phyloP scores from a whole-genome alignment of 2,113 vertebrate genomes.

The Ia io region DNA sequence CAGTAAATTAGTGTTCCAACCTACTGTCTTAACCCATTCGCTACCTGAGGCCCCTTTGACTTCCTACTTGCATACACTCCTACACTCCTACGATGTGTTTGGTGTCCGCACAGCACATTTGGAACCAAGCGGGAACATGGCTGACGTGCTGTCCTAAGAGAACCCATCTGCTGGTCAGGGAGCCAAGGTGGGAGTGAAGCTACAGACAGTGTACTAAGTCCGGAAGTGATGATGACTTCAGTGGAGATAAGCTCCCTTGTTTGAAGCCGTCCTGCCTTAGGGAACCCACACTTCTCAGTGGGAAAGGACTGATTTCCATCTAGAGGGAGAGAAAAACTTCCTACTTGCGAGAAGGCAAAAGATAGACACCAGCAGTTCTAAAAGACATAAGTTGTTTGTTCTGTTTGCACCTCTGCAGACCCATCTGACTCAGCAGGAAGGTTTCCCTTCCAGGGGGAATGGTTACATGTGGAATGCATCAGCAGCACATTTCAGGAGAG shows the following conservation, averaged over 20 bases:
- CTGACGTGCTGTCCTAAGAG: neutral
- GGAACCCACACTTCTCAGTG: neutral
- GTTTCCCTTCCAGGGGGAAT: neutral
- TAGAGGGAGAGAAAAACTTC: neutral
- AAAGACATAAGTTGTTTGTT: neutral
- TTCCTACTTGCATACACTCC: neutral
- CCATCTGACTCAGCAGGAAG: conserved; percentile 24
- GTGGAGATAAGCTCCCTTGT: neutral
- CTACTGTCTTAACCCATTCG: neutral
- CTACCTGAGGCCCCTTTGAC: neutral
- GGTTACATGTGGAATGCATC: conserved; percentile 40
- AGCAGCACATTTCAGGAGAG: conserved; percentile 31
- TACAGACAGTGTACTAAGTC: neutral
- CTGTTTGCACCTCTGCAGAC: neutral
- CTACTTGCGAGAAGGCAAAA: neutral
- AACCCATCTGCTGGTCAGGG: neutral
- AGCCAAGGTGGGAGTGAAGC: neutral
- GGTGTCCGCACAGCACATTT: neutral
- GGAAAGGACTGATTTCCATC: neutral
- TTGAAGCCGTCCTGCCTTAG: neutral
- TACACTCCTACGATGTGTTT: fast-evolving
- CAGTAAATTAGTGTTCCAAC: neutral
- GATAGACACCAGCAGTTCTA: neutral
- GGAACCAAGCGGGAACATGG: neutral
- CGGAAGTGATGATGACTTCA: neutral